Conservation (phyloP, 2,797 vertebrate species). For the Sebastes cheni region DNA sequence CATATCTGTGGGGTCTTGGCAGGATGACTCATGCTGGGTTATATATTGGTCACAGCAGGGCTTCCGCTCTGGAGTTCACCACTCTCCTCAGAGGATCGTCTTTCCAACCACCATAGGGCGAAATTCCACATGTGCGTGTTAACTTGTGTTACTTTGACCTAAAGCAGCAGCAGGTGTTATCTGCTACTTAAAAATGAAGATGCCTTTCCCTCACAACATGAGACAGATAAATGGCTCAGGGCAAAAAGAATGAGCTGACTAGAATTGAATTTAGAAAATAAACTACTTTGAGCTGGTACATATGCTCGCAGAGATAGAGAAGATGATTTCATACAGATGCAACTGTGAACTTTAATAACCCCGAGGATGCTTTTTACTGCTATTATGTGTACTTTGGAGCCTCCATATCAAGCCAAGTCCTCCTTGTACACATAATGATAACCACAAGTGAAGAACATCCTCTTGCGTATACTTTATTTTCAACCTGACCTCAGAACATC, state of each 20-base stretch:
- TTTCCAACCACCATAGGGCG: slow-evolving; percentile 53
- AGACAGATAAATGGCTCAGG: slow-evolving; percentile 40
- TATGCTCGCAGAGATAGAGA: not conserved
- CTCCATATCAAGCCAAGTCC: slow-evolving; percentile 3
- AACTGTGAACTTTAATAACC: slow-evolving; percentile 23
- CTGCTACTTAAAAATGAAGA: slow-evolving; percentile 60
- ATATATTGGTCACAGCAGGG: slow-evolving; percentile 72
- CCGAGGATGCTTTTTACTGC: not conserved
- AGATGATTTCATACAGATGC: slow-evolving; percentile 32
- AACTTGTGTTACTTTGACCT: slow-evolving; percentile 56
- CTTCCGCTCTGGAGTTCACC: slow-evolving; percentile 56
- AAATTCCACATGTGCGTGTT: slow-evolving; percentile 64
- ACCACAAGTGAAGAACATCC: slow-evolving; percentile 26
- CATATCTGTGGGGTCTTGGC: slow-evolving; percentile 54
- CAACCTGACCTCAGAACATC: slow-evolving; percentile 36
- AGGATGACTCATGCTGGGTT: slow-evolving; percentile 67
- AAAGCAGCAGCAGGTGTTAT: slow-evolving; percentile 66
- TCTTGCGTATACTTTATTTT: slow-evolving; percentile 26
- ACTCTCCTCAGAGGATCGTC: slow-evolving; percentile 61
- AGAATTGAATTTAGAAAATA: not conserved
- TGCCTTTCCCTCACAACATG: slow-evolving; percentile 41
- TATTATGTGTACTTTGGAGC: slow-evolving; percentile 1
- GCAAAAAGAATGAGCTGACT: not conserved
- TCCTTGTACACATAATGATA: slow-evolving; percentile 23
- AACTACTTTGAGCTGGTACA: not conserved